Conservation (phyloP, 2,113 vertebrate genomes). For the Urocitellus parryii region DNA sequence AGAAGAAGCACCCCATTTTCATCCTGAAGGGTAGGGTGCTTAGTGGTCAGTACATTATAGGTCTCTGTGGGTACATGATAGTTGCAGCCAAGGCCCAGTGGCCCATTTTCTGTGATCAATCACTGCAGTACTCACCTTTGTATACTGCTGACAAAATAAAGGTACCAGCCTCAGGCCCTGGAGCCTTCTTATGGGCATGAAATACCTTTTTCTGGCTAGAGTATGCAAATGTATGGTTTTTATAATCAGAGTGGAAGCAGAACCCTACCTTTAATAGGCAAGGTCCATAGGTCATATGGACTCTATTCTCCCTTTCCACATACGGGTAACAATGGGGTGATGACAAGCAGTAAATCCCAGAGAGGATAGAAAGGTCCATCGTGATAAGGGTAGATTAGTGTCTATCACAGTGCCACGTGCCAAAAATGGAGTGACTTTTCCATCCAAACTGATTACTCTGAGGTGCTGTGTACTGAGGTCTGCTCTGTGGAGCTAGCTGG, state of each 20-base stretch:
- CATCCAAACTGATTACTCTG: slow-evolving; percentile 64
- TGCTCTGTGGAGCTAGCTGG: slow-evolving; percentile 28
- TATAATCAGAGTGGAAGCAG: neutral
- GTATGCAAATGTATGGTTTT: slow-evolving; percentile 62
- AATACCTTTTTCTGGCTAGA: slow-evolving; percentile 58
- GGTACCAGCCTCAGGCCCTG: neutral
- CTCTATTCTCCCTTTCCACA: slow-evolving; percentile 68
- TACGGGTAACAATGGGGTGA: slow-evolving; percentile 78
- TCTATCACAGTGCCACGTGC: slow-evolving; percentile 66
- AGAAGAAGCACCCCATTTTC: neutral
- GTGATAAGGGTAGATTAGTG: slow-evolving; percentile 74
- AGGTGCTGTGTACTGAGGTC: neutral
- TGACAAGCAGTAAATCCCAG: slow-evolving; percentile 81
- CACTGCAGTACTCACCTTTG: neutral
- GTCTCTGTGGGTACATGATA: fast-evolving
- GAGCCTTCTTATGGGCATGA: neutral
- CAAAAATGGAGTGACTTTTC: slow-evolving; percentile 76
- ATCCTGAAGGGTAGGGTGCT: fast-evolving
- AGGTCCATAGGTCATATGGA: slow-evolving; percentile 60
- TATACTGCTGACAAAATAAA: slow-evolving; percentile 45
- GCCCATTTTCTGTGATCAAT: neutral
- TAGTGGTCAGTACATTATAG: fast-evolving
- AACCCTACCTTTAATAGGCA: slow-evolving; percentile 84
- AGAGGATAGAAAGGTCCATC: slow-evolving; percentile 70
- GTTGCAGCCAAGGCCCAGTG: fast-evolving